Percentiles rank a stretch among this genome's conserved stretches.
Conservation (phyloP, 2,797 vertebrate species). For the Cossypha polioptera region DNA sequence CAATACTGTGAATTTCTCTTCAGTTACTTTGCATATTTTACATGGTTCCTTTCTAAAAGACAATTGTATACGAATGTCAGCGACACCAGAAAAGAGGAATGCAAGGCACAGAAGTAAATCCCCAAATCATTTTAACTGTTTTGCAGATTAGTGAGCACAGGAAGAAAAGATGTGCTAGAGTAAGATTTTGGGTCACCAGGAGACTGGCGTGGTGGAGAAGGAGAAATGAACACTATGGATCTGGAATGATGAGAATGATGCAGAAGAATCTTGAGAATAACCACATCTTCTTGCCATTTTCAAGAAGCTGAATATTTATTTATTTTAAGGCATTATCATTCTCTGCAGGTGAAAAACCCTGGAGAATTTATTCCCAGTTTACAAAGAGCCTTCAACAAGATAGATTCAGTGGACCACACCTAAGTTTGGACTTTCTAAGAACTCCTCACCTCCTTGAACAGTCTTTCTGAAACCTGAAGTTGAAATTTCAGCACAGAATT, state of each 20-base stretch:
- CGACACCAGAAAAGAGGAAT: not conserved
- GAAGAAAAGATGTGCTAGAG: not conserved
- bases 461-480: not conserved
- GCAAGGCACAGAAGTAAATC: accelerated
- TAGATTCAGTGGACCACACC: not conserved
- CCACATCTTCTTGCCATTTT: not conserved
- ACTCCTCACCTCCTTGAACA: not conserved
- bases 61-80: not conserved
- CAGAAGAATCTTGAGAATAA: not conserved
- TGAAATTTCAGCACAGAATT: not conserved
- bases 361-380: not conserved
- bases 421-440: not conserved
- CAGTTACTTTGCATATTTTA: not conserved
- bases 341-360: not conserved
- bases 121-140: not conserved
- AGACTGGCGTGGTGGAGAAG: not conserved
- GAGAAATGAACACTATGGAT: not conserved
- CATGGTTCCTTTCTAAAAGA: not conserved
- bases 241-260: not conserved
- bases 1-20: not conserved
- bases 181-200: not conserved
- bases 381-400: not conserved
- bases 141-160: not conserved
- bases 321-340: not conserved
- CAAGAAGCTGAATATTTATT: not conserved